These are phyloP conservation scores for Oxygymnocypris stewartii DNA, from an alignment of 2,113 vertebrate genomes.

Conservation along the genomic window DNA sequence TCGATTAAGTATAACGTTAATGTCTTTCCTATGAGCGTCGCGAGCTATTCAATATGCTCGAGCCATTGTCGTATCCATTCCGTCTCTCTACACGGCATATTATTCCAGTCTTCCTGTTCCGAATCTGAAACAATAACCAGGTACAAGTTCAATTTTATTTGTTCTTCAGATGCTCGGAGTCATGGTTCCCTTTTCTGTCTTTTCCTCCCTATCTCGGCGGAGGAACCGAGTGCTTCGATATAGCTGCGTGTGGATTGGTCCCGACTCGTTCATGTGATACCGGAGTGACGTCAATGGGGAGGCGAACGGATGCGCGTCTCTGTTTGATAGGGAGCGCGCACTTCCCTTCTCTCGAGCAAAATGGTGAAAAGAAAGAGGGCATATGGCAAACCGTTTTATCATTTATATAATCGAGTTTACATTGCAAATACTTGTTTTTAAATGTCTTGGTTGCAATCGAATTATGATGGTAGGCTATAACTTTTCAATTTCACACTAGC, in stretches of 20 bases:
- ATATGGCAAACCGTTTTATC: slow-evolving; percentile 2
- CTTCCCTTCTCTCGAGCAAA: slow-evolving; percentile 46
- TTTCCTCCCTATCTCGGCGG: slow-evolving; percentile 63
- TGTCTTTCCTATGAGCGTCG: slow-evolving; percentile 64
- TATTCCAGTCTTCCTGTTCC: slow-evolving; percentile 60
- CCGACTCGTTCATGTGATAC: slow-evolving; percentile 72
- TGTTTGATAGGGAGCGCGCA: slow-evolving; percentile 53
- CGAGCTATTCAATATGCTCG: slow-evolving; percentile 71
- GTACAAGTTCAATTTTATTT: slow-evolving; percentile 42
- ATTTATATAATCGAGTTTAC: neutral
- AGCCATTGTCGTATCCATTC: slow-evolving; percentile 74
- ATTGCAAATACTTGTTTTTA: neutral
- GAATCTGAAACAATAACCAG: neutral
- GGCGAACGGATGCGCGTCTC: slow-evolving; percentile 79
- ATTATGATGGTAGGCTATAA: neutral
- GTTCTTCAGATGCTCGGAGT: slow-evolving; percentile 60
- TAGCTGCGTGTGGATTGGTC: slow-evolving; percentile 72
- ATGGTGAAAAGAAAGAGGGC: slow-evolving; percentile 53
- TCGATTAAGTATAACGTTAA: slow-evolving; percentile 51
- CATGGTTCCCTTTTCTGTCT: slow-evolving; percentile 67
- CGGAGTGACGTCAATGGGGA: slow-evolving; percentile 83
- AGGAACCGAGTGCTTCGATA: slow-evolving; percentile 69
- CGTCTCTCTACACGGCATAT: slow-evolving; percentile 55
- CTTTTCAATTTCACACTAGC: neutral
- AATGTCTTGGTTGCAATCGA: neutral